Percentiles rank a stretch among this genome's conserved stretches.
Conservation (phyloP, 1,140 invertebrate species). For the Daktulosphaira vitifoliae region DNA sequence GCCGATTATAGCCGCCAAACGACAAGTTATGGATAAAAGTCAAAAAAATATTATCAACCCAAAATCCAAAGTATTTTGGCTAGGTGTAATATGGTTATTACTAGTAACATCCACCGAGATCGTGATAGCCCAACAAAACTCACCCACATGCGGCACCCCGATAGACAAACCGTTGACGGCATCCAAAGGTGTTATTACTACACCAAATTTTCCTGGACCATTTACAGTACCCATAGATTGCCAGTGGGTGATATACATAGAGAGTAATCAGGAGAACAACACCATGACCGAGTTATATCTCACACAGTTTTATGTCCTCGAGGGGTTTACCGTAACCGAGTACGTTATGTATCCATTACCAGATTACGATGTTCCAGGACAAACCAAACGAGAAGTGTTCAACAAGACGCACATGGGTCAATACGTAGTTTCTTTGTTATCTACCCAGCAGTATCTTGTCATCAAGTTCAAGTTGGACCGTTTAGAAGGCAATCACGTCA, state of each 20-base stretch:
- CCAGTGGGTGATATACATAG: slow-evolving; percentile 64
- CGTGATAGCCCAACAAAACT: neutral
- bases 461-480: slow-evolving; percentile 63
- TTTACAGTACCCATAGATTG: slow-evolving; percentile 73
- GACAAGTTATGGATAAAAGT: too few relatives aligned
- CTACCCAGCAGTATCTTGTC: slow-evolving; percentile 64
- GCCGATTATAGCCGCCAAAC: neutral
- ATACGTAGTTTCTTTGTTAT: slow-evolving; percentile 56
- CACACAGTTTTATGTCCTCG: slow-evolving; percentile 75
- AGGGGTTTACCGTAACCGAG: slow-evolving; percentile 70
- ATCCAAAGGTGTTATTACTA: slow-evolving; percentile 57
- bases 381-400: slow-evolving; percentile 11
- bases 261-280: slow-evolving; percentile 54
- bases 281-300: slow-evolving; percentile 72
- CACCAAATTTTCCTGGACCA: slow-evolving; percentile 68
- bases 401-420: slow-evolving; percentile 50
- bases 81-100: neutral
- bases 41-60: too few relatives aligned
- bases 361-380: neutral
- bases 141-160: slow-evolving; percentile 1
- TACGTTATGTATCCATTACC: slow-evolving; percentile 46
- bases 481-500: slow-evolving; percentile 70
- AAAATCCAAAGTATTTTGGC: too few relatives aligned
- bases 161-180: neutral
- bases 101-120: too few relatives aligned